Percentiles rank a stretch among this genome's conserved stretches.
Conservation (phyloP, 92 coral and sea anemone species). For the Porites cylindrica region DNA sequence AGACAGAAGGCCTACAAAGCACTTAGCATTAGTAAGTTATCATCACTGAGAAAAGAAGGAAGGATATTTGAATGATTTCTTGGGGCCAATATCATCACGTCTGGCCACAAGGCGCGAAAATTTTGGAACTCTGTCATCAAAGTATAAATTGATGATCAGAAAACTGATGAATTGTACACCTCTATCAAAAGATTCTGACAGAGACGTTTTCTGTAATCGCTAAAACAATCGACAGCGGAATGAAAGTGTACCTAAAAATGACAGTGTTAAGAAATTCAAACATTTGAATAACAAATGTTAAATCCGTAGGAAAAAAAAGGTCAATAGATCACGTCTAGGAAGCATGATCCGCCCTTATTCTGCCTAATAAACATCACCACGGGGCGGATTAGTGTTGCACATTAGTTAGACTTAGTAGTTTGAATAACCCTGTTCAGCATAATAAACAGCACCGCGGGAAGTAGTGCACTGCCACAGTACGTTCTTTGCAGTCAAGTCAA, state of each 20-base stretch:
- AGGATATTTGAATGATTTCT: not conserved
- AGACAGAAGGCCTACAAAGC: not conserved
- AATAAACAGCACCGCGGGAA: constrained; percentile 13
- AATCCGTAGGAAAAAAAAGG: not conserved
- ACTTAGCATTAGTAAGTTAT: not conserved
- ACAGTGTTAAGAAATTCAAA: too few species aligned
- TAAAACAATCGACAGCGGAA: not conserved
- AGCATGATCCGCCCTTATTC: not conserved
- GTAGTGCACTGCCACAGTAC: too few species aligned
- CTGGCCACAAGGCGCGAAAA: not conserved
- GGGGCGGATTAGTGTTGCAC: not conserved
- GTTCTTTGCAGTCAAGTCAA: too few species aligned
- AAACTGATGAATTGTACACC: not conserved
- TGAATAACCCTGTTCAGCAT: not conserved
- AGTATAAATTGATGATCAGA: too few species aligned
- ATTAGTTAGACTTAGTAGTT: not conserved
- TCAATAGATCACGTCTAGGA: not conserved
- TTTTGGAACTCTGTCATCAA: constrained; percentile 1
- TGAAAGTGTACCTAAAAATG: too few species aligned
- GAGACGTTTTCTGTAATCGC: not conserved
- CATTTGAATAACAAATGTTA: not conserved
- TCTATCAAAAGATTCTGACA: not conserved
- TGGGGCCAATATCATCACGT: constrained; percentile 6
- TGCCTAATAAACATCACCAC: not conserved
- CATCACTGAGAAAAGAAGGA: too few species aligned